Conservation (phyloP, 2,797 vertebrate species). For the Euthynnus affinis region DNA sequence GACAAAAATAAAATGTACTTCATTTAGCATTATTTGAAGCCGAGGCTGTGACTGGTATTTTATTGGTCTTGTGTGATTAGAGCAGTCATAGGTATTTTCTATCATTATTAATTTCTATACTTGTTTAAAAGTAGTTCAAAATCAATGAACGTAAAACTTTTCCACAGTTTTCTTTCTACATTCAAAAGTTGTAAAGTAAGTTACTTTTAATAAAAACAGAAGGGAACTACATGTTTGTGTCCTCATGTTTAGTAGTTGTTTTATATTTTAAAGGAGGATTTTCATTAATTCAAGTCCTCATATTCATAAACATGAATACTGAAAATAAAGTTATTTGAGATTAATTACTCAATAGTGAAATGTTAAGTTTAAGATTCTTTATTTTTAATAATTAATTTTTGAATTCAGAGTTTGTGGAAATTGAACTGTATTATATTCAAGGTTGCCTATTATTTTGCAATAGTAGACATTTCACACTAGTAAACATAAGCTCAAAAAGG, state of each 20-base stretch:
- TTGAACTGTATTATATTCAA: background rate
- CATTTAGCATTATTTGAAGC: conserved; percentile 88
- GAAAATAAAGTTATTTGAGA: conserved; percentile 12
- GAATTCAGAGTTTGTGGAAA: background rate
- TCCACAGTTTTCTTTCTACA: conserved; percentile 84
- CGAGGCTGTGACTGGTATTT: conserved; percentile 83
- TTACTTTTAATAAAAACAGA: conserved; percentile 88
- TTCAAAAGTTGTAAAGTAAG: conserved; percentile 86
- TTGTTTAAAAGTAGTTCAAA: conserved; percentile 88
- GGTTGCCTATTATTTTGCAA: background rate
- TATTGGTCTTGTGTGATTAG: conserved; percentile 84
- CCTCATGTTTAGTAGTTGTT: conserved; percentile 59
- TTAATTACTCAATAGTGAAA: background rate
- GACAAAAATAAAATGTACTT: conserved; percentile 89
- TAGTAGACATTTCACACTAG: too few relatives aligned
- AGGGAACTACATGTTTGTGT: conserved; percentile 84
- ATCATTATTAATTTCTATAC: conserved; percentile 86
- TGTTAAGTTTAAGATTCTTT: background rate
- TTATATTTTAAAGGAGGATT: conserved; percentile 32
- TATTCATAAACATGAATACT: conserved; percentile 1
- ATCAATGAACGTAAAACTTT: conserved; percentile 85
- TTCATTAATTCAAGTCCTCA: conserved; percentile 29
- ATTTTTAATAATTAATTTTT: conserved; percentile 1
- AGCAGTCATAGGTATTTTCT: conserved; percentile 85
- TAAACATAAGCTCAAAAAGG: background rate